Base-by-base conservation (phyloP, 92 coral and sea anemone genomes). In the Scolanthus callimorphus region DNA sequence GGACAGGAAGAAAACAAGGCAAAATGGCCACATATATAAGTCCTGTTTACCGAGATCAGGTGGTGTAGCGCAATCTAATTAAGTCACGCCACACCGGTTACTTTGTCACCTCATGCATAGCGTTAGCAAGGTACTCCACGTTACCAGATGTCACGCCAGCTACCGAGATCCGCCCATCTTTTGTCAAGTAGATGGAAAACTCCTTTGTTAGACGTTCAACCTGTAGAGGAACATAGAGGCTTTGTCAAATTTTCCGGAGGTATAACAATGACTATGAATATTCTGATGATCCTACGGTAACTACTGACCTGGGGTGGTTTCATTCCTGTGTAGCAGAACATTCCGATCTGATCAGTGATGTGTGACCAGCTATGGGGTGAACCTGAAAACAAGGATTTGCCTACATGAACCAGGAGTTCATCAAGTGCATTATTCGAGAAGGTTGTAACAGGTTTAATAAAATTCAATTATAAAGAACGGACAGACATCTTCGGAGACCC, bases 321-420 rank as follows among this genome's bases (percentile, higher is more conserved):
- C 9, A 91, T 79, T 27, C 97, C 97, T 24, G 97, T 91, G 59
- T 76, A 91, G 57, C 97, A 91, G 31, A 91, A 91, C 97, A 91
- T 91, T 28, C 97, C 97, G 69, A 91, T 91, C 69, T 91, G 97
- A 6, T 91, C 96, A 17, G 97, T 91, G 47, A 91, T 91, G 66
- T 91, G 97, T 0, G 97, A 91, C 97, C 97, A 91, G 75, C 88
- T 67, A 30, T 68, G 92, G 4, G 90, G 55, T 2, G 97, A 91
- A 20, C 97, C 97, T 90, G 49, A 54, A 11, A 3, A 63, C 8
- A 34, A 34, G 6, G 41, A 34, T 6, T 34, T n/a, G n/a, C n/a
- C n/a, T n/a, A n/a, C n/a, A n/a, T n/a, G n/a, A n/a, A n/a, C n/a
- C n/a, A n/a, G n/a, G n/a, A n/a, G n/a, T n/a, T n/a, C n/a, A n/a